These are phyloP conservation scores for Sciurus carolinensis DNA, from an alignment of 2,797 vertebrate genomes.

Conservation along the genomic window DNA sequence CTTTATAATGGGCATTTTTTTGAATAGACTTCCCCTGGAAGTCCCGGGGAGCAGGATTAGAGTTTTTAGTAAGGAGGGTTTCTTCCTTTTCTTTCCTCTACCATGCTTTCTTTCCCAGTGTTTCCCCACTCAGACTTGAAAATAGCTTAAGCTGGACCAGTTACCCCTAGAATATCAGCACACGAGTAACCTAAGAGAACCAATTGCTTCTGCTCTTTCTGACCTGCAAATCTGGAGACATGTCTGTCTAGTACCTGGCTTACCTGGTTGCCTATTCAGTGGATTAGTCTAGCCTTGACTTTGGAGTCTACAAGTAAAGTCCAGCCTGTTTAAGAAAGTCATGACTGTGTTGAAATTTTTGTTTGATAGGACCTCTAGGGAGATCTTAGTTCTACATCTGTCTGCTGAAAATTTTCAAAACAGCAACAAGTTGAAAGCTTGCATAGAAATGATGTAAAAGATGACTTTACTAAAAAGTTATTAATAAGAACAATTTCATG, in stretches of 20 bases:
- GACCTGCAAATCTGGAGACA: background rate
- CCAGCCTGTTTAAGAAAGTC: background rate
- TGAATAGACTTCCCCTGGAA: background rate
- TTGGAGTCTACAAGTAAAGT: background rate
- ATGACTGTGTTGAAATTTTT: background rate
- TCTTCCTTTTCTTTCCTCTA: background rate
- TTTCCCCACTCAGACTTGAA: background rate
- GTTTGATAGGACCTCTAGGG: background rate
- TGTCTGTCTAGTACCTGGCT: too few relatives aligned
- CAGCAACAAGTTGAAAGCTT: background rate
- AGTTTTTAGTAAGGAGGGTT: background rate
- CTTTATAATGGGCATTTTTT: background rate
- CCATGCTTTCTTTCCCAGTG: background rate
- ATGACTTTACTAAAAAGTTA: constrained; percentile 40
- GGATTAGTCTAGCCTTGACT: background rate
- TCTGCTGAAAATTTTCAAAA: background rate
- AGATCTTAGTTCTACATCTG: background rate
- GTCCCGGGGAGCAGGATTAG: background rate
- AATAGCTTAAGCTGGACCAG: background rate
- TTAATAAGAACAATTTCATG: background rate
- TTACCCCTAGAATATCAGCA: accelerated
- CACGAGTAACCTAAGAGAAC: accelerated
- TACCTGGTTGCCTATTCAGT: background rate
- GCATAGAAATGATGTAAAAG: background rate
- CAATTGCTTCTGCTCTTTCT: accelerated